Evolutionary conservation across 2,113 vertebrate species (phyloP), one percentile per base, ranked within the genome.

Genomic region (Fulica atra): DNA sequence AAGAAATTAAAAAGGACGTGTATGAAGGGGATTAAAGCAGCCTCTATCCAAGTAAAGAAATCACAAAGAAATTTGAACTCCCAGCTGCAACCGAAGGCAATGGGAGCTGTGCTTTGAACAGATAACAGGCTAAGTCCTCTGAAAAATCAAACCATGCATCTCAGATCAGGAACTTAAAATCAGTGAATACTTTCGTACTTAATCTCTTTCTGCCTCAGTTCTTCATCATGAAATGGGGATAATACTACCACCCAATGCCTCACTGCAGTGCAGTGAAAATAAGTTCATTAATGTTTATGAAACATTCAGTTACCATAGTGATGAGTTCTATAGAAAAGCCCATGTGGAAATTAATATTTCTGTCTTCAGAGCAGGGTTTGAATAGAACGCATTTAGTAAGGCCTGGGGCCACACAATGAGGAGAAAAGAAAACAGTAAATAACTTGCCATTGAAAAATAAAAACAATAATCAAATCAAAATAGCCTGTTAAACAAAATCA

Each of bases 271-370:
- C 92, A 94, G 93, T 97, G 95, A 96, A 94, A 95, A 86, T 96
- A 96, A 97, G 96, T 96, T 96, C 90, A 96, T 97, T 94, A 94
- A 96, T 96, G 95, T 97, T 97, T 96, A 93, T 97, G 95, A 97
- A 96, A 96, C 93, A 97, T 96, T 95, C 96, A 81, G 96, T 96
- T 97, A 91, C 93, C 93, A 96, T 95, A 97, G 95, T 68, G 77
- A 97, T 95, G 88, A 86, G 86, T 97, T 94, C 96, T 96, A 96
- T 95, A 97, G 95, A 96, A 96, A 96, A 96, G 82, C 95, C 86
- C 96, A 95, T 92, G 95, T 96, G 95, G 95, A 97, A 96, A 97
- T 96, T 96, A 97, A 96, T 96, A 96, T 96, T 96, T 96, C 95
- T 96, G 90, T 96, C 93, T 97, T 96, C 95, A 84, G 95, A 97